Evolutionary conservation across 2,888 invertebrate genomes (phyloP), one percentile per base, ranked within the genome.

Genomic region (Heliconius charithonia): DNA sequence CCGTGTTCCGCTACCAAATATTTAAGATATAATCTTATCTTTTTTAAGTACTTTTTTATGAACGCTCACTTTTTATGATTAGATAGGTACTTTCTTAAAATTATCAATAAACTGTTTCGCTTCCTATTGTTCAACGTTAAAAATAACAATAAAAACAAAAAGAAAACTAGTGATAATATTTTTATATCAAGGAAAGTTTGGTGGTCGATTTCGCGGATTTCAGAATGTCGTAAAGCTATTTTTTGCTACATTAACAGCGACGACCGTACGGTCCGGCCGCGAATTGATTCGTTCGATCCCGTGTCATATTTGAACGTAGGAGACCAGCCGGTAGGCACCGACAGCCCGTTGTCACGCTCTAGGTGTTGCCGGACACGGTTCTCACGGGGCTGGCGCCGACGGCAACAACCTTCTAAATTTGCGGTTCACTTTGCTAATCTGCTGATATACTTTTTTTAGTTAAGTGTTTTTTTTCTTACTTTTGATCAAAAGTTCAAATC

Each of bases 231-330:
- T 80, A 75, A 81, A 82, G 79, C 73, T 77, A 83, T 84, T 85
- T 83, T 82, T 83, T 84, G 83, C 82, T 80, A 82, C 70, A 82
- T 85, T 84, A 83, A 76, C 70, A 79, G 80, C 82, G 84, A 86
- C 88, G 87, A 89, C 89, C 88, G 89, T 86, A 83, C 84, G 82
- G 86, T 84, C 82, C 88, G 86, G 85, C 86, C 87, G 88, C 87
- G 89, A 93, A 93, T 93, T 91, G 90, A 93, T 92, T 92, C 88
- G 85, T 85, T 86, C 81, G 88, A 90, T 88, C 88, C 91, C 92
- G 90, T 91, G 90, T 89, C 88, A 87, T 84, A 88, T 91, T 92
- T 89, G 80, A 89, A 90, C 91, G 89, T 86, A 87, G 81, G 84
- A 80, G 86, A 87, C 82, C 79, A 81, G 77, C 77, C 77, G 81